Evolutionary conservation across 2,888 invertebrate species (phyloP), one percentile per base, ranked within the genome.

Genomic region (Acronicta psi): DNA sequence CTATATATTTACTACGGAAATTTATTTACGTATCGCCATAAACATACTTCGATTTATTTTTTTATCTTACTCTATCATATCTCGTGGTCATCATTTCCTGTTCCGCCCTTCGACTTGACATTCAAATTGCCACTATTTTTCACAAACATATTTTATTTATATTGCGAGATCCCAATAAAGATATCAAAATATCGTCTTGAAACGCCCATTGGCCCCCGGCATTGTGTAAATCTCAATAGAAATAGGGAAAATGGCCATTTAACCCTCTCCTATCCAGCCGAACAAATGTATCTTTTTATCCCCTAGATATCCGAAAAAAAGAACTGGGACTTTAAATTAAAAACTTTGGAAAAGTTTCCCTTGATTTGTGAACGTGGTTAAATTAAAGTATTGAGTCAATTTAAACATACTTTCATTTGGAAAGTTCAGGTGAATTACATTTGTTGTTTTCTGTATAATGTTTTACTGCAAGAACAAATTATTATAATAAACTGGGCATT

Each of bases 201-300:
- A 60, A 63, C 76, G 78, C 77, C 79, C 78, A 74, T 78, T 66
- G 76, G 86, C 85, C 83, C 65, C 69, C 76, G 89, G 89, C 89
- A 80, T 80, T 83, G 82, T 83, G 85, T 85, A 86, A 89, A 89
- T 88, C 84, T 77, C 79, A 75, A 79, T 79, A 83, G 83, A 66
- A 83, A 86, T 84, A 79, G 79, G 85, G 84, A 81, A 89, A 88
- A 87, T 85, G 76, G 83, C 81, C 85, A 72, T 81, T 85, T 85
- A 87, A 87, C 88, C 88, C 88, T 81, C 83, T 84, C 85, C 72
- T 58, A 80, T 83, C 85, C 79, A 57, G 52, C 76, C 59, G 75
- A 81, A 85, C 77, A 84, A 86, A 85, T 82, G 77, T 81, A 77
- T 79, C 77, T 77, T 85, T 80, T 79, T 79, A 77, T 73, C 76